Evolutionary conservation across 2,113 vertebrate species (phyloP), one percentile per base, ranked within the genome.

Genomic region (Machaerirhynchus nigripectus): DNA sequence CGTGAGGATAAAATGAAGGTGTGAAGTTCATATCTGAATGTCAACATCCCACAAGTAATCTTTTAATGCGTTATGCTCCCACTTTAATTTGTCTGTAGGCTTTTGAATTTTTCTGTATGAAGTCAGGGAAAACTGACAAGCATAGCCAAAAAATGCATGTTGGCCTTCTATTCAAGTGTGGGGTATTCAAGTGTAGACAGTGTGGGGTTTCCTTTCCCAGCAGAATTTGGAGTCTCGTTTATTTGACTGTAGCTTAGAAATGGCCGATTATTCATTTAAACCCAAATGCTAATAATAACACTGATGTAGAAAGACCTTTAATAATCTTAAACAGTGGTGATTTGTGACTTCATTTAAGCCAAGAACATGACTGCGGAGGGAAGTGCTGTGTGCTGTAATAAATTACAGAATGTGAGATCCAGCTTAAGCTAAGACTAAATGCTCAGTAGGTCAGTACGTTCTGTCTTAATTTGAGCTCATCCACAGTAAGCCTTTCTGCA

Each of bases 1-100:
- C 87, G 78, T 96, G 94, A 96, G 93, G 69, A 93, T 89, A 84
- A 89, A 86, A 53, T 33, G 79, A 90, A 96, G 94, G 88, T 96
- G 95, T 95, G 96, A 96, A 90, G 83, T 89, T 96, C 83, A 15
- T 64, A 81, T 95, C 81, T 95, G 91, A 96, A 96, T 94, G 89
- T 87, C 96, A 94, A 15, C 96, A 91, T 91, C 93, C 96, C 88
- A 93, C 95, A 92, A 94, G 84, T 53, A 81, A 80, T 96, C 88
- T 93, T 96, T 92, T 80, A 93, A 71, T 94, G 82, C 64, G 60
- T 93, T 91, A 80, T 86, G 69, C 60, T 95, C 93, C 86, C 84
- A 92, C 80, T 84, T 92, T 37, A 94, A 95, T 93, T 96, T 96
- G 80, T 86, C 91, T 87, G 83, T 87, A 93, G 88, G 79, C 93